Conservation (phyloP, 2,888 invertebrate genomes). For the Octodonta nipae region DNA sequence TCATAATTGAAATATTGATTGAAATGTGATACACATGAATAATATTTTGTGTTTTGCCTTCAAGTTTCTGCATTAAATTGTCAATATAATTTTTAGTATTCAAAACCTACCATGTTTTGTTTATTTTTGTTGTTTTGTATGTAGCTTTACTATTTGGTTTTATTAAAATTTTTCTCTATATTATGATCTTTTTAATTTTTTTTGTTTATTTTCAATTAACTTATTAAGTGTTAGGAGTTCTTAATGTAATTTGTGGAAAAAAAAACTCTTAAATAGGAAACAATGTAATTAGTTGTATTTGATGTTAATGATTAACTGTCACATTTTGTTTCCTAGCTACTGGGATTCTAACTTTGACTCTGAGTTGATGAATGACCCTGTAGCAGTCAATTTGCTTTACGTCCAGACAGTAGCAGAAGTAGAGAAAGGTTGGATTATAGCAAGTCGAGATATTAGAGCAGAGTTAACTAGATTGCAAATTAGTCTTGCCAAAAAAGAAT, state of each 20-base stretch:
- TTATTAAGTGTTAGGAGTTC: too few species aligned
- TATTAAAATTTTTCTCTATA: not conserved
- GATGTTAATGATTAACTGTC: too few species aligned
- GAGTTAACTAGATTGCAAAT: conserved; percentile 60
- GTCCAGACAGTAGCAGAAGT: conserved; percentile 78
- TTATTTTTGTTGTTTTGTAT: too few species aligned
- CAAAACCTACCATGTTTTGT: too few species aligned
- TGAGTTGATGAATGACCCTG: conserved; percentile 66
- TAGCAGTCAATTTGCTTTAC: conserved; percentile 75
- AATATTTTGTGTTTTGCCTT: too few species aligned
- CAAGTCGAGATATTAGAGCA: conserved; percentile 49
- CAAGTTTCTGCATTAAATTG: too few species aligned
- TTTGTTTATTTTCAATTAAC: too few species aligned
- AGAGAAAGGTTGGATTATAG: conserved; percentile 72
- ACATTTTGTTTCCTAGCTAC: conserved; percentile 44
- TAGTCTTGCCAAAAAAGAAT: conserved; percentile 75
- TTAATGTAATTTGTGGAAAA: too few species aligned
- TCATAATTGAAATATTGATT: not conserved
- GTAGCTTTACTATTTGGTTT: not conserved
- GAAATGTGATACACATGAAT: too few species aligned
- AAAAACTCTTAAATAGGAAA: too few species aligned
- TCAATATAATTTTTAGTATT: too few species aligned
- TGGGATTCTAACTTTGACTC: conserved; percentile 80
- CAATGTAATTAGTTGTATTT: too few species aligned
- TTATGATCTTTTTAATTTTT: not conserved